Percentiles rank a stretch among this genome's conserved stretches.
These are phyloP conservation scores for Labeo calbasu DNA, from an alignment of 2,797 vertebrate genomes.

Conservation along the genomic window DNA sequence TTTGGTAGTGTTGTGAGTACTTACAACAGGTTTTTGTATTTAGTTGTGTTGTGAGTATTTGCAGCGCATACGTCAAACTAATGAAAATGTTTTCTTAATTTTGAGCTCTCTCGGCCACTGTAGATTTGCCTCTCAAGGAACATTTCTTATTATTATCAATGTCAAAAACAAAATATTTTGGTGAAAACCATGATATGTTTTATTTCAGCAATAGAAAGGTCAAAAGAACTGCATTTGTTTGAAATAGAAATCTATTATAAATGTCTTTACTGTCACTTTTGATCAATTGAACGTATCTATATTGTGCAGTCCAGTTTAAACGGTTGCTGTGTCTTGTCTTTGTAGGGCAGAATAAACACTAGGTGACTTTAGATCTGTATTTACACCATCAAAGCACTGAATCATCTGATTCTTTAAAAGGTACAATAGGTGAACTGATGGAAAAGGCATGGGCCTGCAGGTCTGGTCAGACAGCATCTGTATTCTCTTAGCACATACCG, in stretches of 20 bases:
- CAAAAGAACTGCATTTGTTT: background rate
- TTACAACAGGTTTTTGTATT: too few species aligned
- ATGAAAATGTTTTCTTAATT: too few species aligned
- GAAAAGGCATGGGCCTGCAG: conserved; percentile 26
- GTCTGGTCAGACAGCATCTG: conserved; percentile 16
- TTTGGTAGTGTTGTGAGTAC: too few species aligned
- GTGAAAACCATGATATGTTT: background rate
- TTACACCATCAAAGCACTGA: conserved; percentile 29
- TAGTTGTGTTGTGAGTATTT: too few species aligned
- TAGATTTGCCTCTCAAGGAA: background rate
- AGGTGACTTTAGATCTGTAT: conserved; percentile 17
- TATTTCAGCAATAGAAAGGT: background rate
- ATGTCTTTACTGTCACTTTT: background rate
- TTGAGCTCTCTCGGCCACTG: too few species aligned
- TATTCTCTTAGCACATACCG: conserved; percentile 5
- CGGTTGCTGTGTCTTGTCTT: background rate
- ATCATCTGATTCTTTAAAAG: conserved; percentile 24
- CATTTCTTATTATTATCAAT: background rate
- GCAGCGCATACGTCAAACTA: too few species aligned
- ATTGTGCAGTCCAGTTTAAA: background rate
- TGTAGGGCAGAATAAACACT: conserved; percentile 17
- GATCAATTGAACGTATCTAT: background rate
- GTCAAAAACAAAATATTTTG: background rate
- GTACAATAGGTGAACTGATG: conserved; percentile 4
- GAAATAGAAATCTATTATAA: background rate